Conservation (phyloP, 2,888 invertebrate species). For the Hemicrepidius hirtus region DNA sequence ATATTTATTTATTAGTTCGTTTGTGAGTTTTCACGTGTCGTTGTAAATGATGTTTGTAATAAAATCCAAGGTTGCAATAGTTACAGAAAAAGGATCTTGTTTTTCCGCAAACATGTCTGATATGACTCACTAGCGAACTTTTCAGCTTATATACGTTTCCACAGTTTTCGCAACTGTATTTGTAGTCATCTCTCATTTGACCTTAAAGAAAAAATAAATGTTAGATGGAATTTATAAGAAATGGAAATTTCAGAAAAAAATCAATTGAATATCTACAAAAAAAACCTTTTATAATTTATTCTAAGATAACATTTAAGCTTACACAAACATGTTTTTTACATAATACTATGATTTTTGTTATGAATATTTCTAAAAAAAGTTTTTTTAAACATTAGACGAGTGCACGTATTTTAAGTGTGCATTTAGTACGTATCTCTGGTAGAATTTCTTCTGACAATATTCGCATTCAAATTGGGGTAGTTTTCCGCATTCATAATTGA, state of each 20-base stretch:
- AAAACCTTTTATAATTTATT: too few relatives aligned
- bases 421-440: too few relatives aligned
- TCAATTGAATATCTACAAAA: too few relatives aligned
- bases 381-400: not conserved
- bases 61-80: slow-evolving; percentile 62
- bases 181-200: not conserved
- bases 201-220: slow-evolving; percentile 9
- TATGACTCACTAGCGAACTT: slow-evolving; percentile 74
- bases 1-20: not conserved
- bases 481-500: slow-evolving; percentile 46
- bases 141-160: slow-evolving; percentile 14
- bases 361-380: too few relatives aligned
- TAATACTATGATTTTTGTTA: too few relatives aligned
- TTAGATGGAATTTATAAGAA: not conserved
- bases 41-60: slow-evolving; percentile 28
- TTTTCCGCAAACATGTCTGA: slow-evolving; percentile 71
- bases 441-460: slow-evolving; percentile 31
- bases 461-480: slow-evolving; percentile 32
- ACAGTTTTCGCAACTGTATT: slow-evolving; percentile 1
- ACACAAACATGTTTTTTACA: too few relatives aligned
- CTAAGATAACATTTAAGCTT: too few relatives aligned
- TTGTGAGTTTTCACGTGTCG: slow-evolving; percentile 18
- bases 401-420: not conserved
- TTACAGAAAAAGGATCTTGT: slow-evolving; percentile 73
- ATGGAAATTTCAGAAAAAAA: too few relatives aligned